phyloP scores from a whole-genome alignment of 1,140 invertebrate species.

The Laupala kohalensis region DNA sequence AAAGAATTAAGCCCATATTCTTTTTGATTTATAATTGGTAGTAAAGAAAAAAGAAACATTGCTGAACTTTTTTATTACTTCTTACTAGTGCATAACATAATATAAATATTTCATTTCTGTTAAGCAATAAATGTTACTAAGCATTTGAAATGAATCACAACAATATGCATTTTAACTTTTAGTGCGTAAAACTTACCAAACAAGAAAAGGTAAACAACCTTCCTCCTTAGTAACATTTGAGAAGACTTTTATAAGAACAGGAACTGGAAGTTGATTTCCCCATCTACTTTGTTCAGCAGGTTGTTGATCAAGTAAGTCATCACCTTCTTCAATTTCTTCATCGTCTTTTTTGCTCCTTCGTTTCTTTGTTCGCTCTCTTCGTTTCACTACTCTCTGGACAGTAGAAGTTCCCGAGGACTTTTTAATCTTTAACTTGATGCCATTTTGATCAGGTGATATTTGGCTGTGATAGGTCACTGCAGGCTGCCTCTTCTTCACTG shows the following conservation, averaged over 20 bases:
- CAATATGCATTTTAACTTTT: not conserved
- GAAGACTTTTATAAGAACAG: constrained; percentile 57
- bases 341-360: constrained; percentile 17
- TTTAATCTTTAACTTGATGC: constrained; percentile 47
- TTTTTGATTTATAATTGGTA: too few species aligned
- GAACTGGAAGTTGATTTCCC: constrained; percentile 44
- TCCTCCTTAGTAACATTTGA: constrained; percentile 44
- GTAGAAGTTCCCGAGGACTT: constrained; percentile 30
- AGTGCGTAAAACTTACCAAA: constrained; percentile 35
- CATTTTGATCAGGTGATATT: constrained; percentile 44
- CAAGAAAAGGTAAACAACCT: constrained; percentile 56
- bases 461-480: constrained; percentile 35
- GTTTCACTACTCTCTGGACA: not conserved
- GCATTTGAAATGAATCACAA: too few species aligned
- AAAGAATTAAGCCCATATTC: too few species aligned
- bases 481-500: constrained; percentile 9
- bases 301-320: constrained; percentile 26
- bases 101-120: too few species aligned
- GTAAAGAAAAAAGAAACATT: too few species aligned
- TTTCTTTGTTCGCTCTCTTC: constrained; percentile 28
- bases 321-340: constrained; percentile 15
- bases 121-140: too few species aligned
- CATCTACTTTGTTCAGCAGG: constrained; percentile 38
- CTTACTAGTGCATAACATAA: too few species aligned
- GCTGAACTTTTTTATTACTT: too few species aligned